phyloP scores from a whole-genome alignment of 2,888 invertebrate genomes.

The Tenthredo mesomela region DNA sequence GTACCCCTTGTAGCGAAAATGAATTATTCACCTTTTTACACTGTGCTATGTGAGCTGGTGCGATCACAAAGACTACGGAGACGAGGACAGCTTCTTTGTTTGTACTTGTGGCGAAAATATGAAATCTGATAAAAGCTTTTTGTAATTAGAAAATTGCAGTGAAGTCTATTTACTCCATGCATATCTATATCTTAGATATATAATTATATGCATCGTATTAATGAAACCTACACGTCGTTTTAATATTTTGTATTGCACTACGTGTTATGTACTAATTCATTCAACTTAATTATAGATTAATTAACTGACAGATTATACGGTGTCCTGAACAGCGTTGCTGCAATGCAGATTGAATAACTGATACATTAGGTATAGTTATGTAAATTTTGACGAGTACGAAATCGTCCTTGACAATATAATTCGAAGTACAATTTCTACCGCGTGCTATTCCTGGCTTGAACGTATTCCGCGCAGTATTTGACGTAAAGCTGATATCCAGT shows the following conservation, averaged over 20 bases:
- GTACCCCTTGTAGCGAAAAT: not conserved
- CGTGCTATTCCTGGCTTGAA: not conserved
- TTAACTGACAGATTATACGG: not conserved
- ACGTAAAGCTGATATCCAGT: not conserved
- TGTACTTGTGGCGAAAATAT: not conserved
- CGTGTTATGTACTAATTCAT: not conserved
- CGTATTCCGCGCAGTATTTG: not conserved
- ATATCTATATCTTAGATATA: not conserved
- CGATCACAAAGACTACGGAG: not conserved
- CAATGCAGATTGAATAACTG: not conserved
- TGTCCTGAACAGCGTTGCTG: not conserved
- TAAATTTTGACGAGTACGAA: conserved; percentile 28
- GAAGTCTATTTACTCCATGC: not conserved
- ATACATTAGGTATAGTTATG: not conserved
- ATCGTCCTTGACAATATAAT: conserved; percentile 1
- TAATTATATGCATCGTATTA: not conserved
- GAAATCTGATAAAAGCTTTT: not conserved
- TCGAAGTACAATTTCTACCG: not conserved
- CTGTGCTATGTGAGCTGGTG: not conserved
- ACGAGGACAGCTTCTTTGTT: not conserved
- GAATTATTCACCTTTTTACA: not conserved
- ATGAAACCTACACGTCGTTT: not conserved
- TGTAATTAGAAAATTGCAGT: not conserved
- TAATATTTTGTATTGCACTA: not conserved
- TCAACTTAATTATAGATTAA: not conserved